Evolutionary conservation across 2,797 vertebrate genomes (phyloP), one percentile per base, ranked within the genome.

Genomic region (Carduelis carduelis): DNA sequence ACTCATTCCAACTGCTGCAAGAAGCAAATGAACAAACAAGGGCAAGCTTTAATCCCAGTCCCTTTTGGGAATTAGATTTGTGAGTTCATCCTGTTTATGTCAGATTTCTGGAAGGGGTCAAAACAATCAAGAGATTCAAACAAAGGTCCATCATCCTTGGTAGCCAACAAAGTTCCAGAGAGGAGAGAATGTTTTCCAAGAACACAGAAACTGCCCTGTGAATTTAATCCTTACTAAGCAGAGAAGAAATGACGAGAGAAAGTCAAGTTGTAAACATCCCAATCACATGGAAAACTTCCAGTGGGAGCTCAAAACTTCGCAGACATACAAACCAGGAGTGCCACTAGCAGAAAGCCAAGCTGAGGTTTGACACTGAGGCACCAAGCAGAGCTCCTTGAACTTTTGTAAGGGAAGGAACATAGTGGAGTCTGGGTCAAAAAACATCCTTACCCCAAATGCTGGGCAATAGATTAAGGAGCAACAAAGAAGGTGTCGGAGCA

Each of bases 61-160:
- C 52, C 34, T 59, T 66, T 12, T 24, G 41, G 75, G 87, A 90
- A 76, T 39, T 27, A n/a, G 55, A 89, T 37, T 16, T 41, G 80
- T 50, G 37, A 94, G 70, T 75, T 92, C 83, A 72, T 89, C 55
- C 78, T 79, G 71, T 70, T 92, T 64, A 37, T 27, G 34, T 46
- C 64, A 27, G 14, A 47, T 44, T 91, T 83, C 69, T 83, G 89
- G 75, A 91, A 83, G 20, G 26, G 53, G 64, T 77, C 71, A 64
- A 74, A 82, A 28, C 47, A 75, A 70, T 49, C 44, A 46, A 18
- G 66, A 89, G 15, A 85, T 15, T 70, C 52, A 78, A 86, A 61
- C 2, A 2, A 59, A 61, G 57, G 3, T 65, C 49, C 26, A 13
- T 30, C 53, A 18, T 20, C 53, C 66, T 34, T 60, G 8, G 63